phyloP scores from a whole-genome alignment of 2,113 vertebrate genomes.

The Paramormyrops kingsleyae region DNA sequence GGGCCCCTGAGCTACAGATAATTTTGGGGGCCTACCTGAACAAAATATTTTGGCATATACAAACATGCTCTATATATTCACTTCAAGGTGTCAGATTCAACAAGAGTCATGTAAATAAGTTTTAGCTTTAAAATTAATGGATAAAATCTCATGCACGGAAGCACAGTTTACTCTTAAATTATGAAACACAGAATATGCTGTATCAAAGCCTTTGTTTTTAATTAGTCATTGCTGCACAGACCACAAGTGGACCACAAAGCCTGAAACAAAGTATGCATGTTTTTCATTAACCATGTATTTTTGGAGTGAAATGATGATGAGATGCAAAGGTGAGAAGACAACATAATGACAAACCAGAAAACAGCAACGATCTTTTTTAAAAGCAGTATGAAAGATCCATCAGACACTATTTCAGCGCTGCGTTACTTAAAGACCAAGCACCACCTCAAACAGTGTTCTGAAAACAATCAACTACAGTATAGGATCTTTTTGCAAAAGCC shows the following conservation, averaged over 20 bases:
- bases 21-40: background rate
- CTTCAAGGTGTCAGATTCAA: background rate
- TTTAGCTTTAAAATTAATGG: background rate
- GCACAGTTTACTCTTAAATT: background rate
- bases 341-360: background rate
- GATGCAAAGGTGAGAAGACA: background rate
- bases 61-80: background rate
- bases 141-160: background rate
- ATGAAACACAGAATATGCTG: background rate
- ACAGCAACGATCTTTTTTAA: background rate
- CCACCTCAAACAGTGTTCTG: background rate
- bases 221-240: background rate
- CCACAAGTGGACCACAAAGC: background rate
- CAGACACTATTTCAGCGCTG: background rate
- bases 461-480: too few species aligned
- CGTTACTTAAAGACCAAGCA: background rate
- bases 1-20: background rate
- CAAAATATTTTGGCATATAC: background rate
- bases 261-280: background rate
- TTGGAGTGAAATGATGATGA: background rate
- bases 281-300: background rate
- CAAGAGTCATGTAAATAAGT: background rate
- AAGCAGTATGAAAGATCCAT: background rate
- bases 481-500: too few species aligned
- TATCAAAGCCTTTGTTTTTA: background rate